Evolutionary conservation across 2,113 vertebrate genomes (phyloP).

Genomic region (Odocoileus hemionus): DNA sequence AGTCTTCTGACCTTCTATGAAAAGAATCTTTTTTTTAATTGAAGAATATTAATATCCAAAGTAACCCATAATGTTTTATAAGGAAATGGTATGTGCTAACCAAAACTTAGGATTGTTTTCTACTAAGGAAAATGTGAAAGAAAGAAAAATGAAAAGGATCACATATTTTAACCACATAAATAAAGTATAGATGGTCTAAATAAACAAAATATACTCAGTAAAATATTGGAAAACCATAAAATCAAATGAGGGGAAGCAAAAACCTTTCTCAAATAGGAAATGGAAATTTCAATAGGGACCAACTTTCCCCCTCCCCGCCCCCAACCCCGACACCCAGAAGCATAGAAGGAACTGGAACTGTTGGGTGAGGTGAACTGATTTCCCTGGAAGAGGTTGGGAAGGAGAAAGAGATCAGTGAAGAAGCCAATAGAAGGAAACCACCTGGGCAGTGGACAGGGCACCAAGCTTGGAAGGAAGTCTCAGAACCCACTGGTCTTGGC

Average conservation of each 20-base stretch:
- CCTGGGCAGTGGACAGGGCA: not conserved
- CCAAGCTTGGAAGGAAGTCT: not conserved
- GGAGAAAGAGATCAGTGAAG: not conserved
- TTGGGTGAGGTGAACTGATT: not conserved
- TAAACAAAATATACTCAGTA: slow-evolving; percentile 8
- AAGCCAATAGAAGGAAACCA: not conserved
- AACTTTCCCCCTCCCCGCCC: not conserved
- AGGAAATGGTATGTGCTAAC: not conserved
- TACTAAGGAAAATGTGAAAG: slow-evolving; percentile 32
- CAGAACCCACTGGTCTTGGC: not conserved
- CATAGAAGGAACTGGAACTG: not conserved
- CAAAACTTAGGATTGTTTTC: slow-evolving; percentile 19
- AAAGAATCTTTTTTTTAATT: slow-evolving; percentile 17
- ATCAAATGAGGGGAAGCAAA: slow-evolving; percentile 27
- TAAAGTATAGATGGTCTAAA: slow-evolving; percentile 32
- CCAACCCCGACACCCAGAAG: not conserved
- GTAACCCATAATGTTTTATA: not conserved
- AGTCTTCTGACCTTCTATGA: not conserved
- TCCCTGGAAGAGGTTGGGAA: not conserved
- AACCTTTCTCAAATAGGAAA: not conserved
- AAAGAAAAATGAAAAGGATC: slow-evolving; percentile 3
- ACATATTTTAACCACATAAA: not conserved
- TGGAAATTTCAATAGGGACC: not conserved
- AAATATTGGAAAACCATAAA: slow-evolving; percentile 41
- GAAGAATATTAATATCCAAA: slow-evolving; percentile 27